Percentiles rank a stretch among this genome's conserved stretches.
These are phyloP conservation scores for Adineta ricciae DNA, from an alignment of 2,888 invertebrate genomes.

Conservation along the genomic window DNA sequence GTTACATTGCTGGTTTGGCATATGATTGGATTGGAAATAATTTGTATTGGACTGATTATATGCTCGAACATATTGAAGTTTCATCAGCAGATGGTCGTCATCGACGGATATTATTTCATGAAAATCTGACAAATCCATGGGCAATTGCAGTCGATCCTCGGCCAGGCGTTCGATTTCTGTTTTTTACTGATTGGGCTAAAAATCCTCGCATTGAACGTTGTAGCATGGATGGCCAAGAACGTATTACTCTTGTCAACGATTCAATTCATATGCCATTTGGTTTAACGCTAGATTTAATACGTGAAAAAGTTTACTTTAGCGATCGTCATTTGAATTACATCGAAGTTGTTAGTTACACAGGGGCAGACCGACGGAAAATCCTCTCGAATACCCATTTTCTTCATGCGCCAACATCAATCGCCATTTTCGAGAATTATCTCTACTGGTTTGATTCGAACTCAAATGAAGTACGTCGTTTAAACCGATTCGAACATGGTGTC, in stretches of 20 bases:
- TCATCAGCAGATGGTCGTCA: constrained; percentile 71
- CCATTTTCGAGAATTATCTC: constrained; percentile 43
- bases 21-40: constrained; percentile 93
- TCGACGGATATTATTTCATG: constrained; percentile 65
- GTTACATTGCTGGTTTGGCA: constrained; percentile 85
- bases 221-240: constrained; percentile 83
- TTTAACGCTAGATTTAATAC: constrained; percentile 84
- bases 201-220: constrained; percentile 87
- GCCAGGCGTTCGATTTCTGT: constrained; percentile 59
- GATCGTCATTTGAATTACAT: constrained; percentile 94
- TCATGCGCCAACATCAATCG: constrained; percentile 72
- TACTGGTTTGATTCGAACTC: constrained; percentile 70
- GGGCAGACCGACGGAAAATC: constrained; percentile 75
- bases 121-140: constrained; percentile 22
- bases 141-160: neutral
- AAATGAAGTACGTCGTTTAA: constrained; percentile 60
- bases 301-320: constrained; percentile 83
- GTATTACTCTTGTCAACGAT: constrained; percentile 73
- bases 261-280: constrained; percentile 98
- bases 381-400: constrained; percentile 54
- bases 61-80: constrained; percentile 84
- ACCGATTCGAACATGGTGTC: constrained; percentile 83
- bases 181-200: constrained; percentile 99
- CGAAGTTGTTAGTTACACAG: constrained; percentile 92
- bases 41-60: constrained; percentile 90